Evolutionary conservation across 1,140 invertebrate species (phyloP).

Genomic region (Nephila pilipes): DNA sequence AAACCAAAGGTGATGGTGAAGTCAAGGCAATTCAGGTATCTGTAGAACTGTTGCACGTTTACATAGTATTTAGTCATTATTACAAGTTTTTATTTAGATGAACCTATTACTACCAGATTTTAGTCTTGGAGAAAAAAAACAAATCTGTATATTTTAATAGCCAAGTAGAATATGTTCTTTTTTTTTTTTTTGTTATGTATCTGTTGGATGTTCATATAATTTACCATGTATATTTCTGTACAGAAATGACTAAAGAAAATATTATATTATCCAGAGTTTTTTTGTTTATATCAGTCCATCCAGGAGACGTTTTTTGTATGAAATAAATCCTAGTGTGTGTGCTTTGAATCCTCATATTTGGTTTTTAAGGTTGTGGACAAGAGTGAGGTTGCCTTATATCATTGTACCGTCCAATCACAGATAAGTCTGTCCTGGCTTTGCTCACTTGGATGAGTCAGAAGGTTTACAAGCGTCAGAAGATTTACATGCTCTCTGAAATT

Average conservation of each 20-base stretch:
- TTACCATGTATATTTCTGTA: slow-evolving; percentile 77
- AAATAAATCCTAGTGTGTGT: slow-evolving; percentile 57
- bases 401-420: background rate
- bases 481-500: no score
- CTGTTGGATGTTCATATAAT: slow-evolving; percentile 71
- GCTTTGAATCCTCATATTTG: background rate
- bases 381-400: slow-evolving; percentile 39
- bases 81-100: slow-evolving; percentile 64
- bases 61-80: slow-evolving; percentile 76
- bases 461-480: no score
- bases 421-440: background rate
- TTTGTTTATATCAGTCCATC: slow-evolving; percentile 73
- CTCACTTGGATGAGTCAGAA: background rate
- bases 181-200: slow-evolving; percentile 71
- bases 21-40: slow-evolving; percentile 71
- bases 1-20: slow-evolving; percentile 76
- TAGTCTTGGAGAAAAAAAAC: slow-evolving; percentile 66
- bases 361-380: slow-evolving; percentile 10
- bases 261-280: slow-evolving; percentile 77
- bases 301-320: slow-evolving; percentile 69
- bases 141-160: slow-evolving; percentile 76
- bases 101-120: slow-evolving; percentile 72
- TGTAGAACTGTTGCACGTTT: slow-evolving; percentile 66
- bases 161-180: slow-evolving; percentile 65
- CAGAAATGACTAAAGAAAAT: slow-evolving; percentile 77